phyloP scores from a whole-genome alignment of 2,797 vertebrate genomes.

The Pseudochaenichthys georgianus region DNA sequence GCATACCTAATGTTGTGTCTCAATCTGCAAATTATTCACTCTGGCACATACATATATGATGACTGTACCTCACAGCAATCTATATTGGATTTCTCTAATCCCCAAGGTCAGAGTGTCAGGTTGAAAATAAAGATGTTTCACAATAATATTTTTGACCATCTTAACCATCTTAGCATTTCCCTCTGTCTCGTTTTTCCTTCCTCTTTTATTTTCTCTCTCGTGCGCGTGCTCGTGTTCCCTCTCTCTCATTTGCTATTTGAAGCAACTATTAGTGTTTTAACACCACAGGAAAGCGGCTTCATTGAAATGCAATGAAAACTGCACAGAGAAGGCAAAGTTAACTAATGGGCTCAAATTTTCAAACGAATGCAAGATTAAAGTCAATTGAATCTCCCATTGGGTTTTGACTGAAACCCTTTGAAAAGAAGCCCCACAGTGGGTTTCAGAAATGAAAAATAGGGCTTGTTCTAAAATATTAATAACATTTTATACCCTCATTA shows the following conservation, averaged over 20 bases:
- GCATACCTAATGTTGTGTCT: conserved; percentile 69
- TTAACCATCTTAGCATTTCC: conserved; percentile 35
- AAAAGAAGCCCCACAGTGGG: conserved; percentile 87
- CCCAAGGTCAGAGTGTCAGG: conserved; percentile 51
- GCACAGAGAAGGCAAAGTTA: conserved; percentile 87
- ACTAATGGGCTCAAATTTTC: conserved; percentile 90
- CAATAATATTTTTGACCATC: conserved; percentile 74
- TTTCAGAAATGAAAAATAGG: conserved; percentile 89
- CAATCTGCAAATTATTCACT: conserved; percentile 74
- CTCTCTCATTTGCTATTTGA: conserved; percentile 83
- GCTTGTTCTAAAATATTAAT: conserved; percentile 90
- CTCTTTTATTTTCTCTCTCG: conserved; percentile 58
- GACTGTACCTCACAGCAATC: conserved; percentile 62
- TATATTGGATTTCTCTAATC: conserved; percentile 46
- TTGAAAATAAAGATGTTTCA: conserved; percentile 76
- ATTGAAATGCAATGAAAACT: conserved; percentile 89
- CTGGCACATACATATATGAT: conserved; percentile 73
- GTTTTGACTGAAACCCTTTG: conserved; percentile 88
- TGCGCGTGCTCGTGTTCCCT: conserved; percentile 58
- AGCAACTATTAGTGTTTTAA: conserved; percentile 88
- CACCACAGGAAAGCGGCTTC: conserved; percentile 86
- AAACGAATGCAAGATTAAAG: conserved; percentile 91
- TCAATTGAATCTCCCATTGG: conserved; percentile 89
- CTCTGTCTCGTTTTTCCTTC: conserved; percentile 41
- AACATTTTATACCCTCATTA: conserved; percentile 90